Base-by-base conservation (phyloP, 2,113 vertebrate genomes). In the Pitta sordida region DNA sequence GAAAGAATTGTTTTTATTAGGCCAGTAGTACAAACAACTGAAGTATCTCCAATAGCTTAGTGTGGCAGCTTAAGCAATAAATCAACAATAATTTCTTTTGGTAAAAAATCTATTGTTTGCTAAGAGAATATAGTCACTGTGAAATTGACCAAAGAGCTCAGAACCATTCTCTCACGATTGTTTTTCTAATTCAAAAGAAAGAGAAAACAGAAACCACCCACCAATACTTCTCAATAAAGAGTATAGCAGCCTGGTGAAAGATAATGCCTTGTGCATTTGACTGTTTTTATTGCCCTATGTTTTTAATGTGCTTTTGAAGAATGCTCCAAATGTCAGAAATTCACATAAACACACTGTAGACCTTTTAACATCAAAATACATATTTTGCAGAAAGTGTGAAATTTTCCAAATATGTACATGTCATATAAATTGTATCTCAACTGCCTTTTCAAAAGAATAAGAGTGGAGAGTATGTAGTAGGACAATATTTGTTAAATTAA, bases 291-390 rank as follows among this genome's bases (percentile, higher is more conserved):
- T 32, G 55, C 10, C 23, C 52, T 90, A 34, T 83, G 26, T 37
- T 96, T 96, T 80, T 75, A 81, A n/a, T 67, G 73, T 51, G 80
- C 10, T 83, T 94, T 88, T 86, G 43, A 59, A 70, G 52, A 88
- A 48, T 46, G 36, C 39, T 91, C 13, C 37, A 15, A 81, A 55
- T 68, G 44, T 84, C 60, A 80, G n/a, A 95, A 93, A 92, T 68
- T 86, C 39, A 83, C 81, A 88, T 80, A 96, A 96, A 91, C 79
- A 83, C 32, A 11, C 32, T 86, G 46, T 27, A 85, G 64, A 58
- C 93, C 55, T 93, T 71, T 27, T 91, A 94, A 94, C 48, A 91
- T 24, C 41, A 82, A 92, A 94, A 89, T 69, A 41, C 64, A 74
- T 15, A 74, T 81, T 90, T 91, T 69, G 64, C n/a, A 84, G 36